These are phyloP conservation scores for Auanema freiburgensis DNA, from an alignment of 2,888 invertebrate species.

Conservation along the genomic window DNA sequence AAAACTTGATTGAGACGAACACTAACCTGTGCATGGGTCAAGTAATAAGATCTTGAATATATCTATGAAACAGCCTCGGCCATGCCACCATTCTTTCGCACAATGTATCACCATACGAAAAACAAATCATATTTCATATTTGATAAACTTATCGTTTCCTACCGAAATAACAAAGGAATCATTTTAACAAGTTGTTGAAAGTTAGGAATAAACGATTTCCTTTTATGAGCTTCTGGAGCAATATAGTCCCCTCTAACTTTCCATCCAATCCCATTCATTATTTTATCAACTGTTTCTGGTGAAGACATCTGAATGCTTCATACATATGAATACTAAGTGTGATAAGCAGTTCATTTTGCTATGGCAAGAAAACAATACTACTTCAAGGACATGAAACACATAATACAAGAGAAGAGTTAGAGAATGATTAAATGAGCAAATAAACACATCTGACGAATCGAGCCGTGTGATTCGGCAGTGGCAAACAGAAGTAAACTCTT, in stretches of 20 bases:
- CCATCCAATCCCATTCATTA: constrained; percentile 40
- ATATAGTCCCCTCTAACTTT: constrained; percentile 39
- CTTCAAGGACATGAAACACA: too few species aligned
- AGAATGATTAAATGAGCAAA: too few species aligned
- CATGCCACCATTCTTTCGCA: constrained; percentile 51
- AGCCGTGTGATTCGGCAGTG: too few species aligned
- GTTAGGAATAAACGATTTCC: constrained; percentile 40
- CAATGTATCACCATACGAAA: constrained; percentile 5
- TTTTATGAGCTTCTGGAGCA: constrained; percentile 26
- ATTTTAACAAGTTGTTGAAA: constrained; percentile 34
- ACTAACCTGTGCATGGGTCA: constrained; percentile 66
- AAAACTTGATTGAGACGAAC: not conserved
- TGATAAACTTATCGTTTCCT: not conserved
- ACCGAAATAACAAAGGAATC: constrained; percentile 40
- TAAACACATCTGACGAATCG: too few species aligned
- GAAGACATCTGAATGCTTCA: too few species aligned
- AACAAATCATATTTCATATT: not conserved
- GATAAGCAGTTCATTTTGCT: too few species aligned
- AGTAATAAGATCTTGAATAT: constrained; percentile 64
- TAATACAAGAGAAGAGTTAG: too few species aligned
- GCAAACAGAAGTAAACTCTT: too few species aligned
- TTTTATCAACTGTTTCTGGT: not conserved
- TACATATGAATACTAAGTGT: too few species aligned
- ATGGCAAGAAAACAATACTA: too few species aligned
- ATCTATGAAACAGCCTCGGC: constrained; percentile 66